Evolutionary conservation across 2,888 invertebrate species (phyloP).

Genomic region (Rosalia funebris): DNA sequence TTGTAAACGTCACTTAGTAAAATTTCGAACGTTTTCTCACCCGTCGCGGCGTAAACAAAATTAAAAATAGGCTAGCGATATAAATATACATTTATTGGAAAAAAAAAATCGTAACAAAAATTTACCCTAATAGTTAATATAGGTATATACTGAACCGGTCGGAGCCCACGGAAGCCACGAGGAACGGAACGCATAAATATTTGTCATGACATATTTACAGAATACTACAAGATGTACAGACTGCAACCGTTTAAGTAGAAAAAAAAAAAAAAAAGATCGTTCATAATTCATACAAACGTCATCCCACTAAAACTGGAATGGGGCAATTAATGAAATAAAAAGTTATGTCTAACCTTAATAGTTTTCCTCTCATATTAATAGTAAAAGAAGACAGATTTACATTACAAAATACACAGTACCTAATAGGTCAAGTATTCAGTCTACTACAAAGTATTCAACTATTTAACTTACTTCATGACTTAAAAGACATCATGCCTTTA

Average conservation of each 20-base stretch:
- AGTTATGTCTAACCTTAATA: slow-evolving; percentile 45
- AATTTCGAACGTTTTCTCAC: slow-evolving; percentile 36
- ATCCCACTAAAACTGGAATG: slow-evolving; percentile 66
- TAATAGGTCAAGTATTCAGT: slow-evolving; percentile 60
- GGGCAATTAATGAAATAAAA: slow-evolving; percentile 49
- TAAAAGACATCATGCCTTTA: slow-evolving; percentile 63
- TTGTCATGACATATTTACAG: slow-evolving; percentile 53
- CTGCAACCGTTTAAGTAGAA: slow-evolving; percentile 57
- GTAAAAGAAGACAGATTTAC: slow-evolving; percentile 59
- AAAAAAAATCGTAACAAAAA: slow-evolving; percentile 43
- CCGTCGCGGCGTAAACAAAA: slow-evolving; percentile 33
- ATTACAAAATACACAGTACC: slow-evolving; percentile 64
- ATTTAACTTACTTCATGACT: slow-evolving; percentile 56
- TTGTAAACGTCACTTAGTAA: slow-evolving; percentile 30
- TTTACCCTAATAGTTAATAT: no score
- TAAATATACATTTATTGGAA: slow-evolving; percentile 42
- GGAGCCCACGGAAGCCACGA: slow-evolving; percentile 2
- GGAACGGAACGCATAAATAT: slow-evolving; percentile 36
- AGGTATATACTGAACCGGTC: slow-evolving; percentile 39
- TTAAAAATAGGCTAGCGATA: slow-evolving; percentile 28
- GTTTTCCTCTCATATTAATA: slow-evolving; percentile 40
- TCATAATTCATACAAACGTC: slow-evolving; percentile 58
- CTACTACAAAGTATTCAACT: slow-evolving; percentile 61
- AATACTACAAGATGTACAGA: slow-evolving; percentile 64
- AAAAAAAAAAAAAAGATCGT: slow-evolving; percentile 56